Percentiles rank a stretch among this genome's conserved stretches.
phyloP scores from a whole-genome alignment of 2,797 vertebrate genomes.

The Sebastes oblongus region DNA sequence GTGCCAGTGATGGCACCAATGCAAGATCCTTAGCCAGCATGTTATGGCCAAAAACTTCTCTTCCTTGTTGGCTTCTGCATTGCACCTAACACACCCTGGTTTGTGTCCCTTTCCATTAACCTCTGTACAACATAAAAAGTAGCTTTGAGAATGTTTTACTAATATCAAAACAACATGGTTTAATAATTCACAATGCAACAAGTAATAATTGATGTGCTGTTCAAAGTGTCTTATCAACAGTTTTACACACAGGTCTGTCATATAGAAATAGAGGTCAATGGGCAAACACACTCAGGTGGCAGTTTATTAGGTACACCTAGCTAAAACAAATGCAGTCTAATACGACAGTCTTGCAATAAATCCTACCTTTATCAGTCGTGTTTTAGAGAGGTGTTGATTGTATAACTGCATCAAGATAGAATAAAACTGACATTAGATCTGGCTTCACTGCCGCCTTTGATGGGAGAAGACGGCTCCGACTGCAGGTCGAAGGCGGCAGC shows the following conservation, averaged over 20 bases:
- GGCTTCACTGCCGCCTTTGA: accelerated
- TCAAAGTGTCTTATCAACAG: not conserved
- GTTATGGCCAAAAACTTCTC: not conserved
- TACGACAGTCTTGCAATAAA: not conserved
- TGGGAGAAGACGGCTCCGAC: no score
- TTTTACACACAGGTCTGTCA: not conserved
- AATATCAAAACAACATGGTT: not conserved
- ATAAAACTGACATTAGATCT: not conserved
- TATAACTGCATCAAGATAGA: not conserved
- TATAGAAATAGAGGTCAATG: not conserved
- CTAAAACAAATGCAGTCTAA: not conserved
- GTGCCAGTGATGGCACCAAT: not conserved
- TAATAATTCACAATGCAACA: not conserved
- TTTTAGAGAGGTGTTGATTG: not conserved
- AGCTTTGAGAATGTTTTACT: not conserved
- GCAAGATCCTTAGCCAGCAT: not conserved
- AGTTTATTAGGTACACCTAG: not conserved
- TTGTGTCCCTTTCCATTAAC: not conserved
- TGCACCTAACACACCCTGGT: not conserved
- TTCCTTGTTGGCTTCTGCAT: not conserved
- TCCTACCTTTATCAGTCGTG: not conserved
- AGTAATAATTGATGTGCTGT: not conserved
- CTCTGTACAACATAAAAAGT: accelerated
- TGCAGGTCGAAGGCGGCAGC: no score
- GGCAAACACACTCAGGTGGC: not conserved